A percentile compares a stretch with the other conserved stretches of the same genome.
These are phyloP conservation scores for Onychorhynchus coronatus DNA, from an alignment of 2,113 vertebrate genomes.

Conservation along the genomic window DNA sequence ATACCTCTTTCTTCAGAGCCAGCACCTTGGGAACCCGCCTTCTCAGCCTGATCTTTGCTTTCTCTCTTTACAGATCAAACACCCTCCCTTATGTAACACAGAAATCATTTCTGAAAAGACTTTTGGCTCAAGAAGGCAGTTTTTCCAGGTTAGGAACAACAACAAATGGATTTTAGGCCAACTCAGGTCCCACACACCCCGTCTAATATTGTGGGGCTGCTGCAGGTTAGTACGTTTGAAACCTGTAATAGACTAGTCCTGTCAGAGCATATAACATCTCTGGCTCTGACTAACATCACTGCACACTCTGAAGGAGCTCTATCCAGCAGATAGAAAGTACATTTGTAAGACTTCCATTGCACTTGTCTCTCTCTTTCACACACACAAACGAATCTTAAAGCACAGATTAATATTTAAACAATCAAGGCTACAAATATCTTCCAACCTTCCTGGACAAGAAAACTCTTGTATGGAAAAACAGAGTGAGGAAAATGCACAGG, in stretches of 20 bases:
- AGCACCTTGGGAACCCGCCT: neutral
- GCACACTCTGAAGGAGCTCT: neutral
- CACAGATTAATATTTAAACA: conserved; percentile 52
- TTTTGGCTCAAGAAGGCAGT: conserved; percentile 4
- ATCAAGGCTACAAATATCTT: neutral
- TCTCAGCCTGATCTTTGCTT: neutral
- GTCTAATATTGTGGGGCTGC: conserved; percentile 7
- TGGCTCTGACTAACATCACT: neutral
- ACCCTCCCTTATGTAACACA: neutral
- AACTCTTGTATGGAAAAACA: neutral
- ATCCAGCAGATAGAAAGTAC: neutral
- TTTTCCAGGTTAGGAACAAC: conserved; percentile 6
- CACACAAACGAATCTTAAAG: neutral
- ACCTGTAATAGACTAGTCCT: conserved; percentile 16
- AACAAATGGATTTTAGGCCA: conserved; percentile 41
- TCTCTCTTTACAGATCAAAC: neutral
- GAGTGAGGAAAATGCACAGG: neutral
- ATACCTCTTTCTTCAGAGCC: neutral
- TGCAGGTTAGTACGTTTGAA: conserved; percentile 51
- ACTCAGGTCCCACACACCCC: neutral
- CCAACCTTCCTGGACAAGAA: neutral
- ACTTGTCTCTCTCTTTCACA: neutral
- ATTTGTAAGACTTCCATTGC: conserved; percentile 21
- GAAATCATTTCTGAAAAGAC: conserved; percentile 11
- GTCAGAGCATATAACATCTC: conserved; percentile 42